Percentiles rank a stretch among this genome's conserved stretches.
These are phyloP conservation scores for Meleagris gallopavo DNA, from an alignment of 2,113 vertebrate species.

Conservation along the genomic window DNA sequence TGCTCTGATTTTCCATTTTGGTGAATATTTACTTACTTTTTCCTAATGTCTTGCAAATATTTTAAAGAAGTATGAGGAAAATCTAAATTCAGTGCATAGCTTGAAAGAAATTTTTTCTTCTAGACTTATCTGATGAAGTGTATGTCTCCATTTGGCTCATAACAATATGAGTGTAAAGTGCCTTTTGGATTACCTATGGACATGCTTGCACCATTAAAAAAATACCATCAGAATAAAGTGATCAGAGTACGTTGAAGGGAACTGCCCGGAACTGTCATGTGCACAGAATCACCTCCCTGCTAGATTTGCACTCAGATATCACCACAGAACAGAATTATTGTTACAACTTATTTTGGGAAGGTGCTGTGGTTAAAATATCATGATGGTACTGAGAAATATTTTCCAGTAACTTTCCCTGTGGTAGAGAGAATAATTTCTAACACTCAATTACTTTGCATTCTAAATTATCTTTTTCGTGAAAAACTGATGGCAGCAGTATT, in stretches of 20 bases:
- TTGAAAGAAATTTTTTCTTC: not conserved
- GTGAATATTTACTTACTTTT: not conserved
- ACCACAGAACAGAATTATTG: not conserved
- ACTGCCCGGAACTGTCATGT: not conserved
- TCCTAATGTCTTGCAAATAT: not conserved
- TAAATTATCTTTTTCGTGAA: not conserved
- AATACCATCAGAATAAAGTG: constrained; percentile 30
- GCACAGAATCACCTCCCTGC: not conserved
- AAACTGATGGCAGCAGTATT: not conserved
- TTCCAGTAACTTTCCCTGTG: not conserved
- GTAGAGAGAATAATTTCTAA: not conserved
- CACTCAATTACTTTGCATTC: not conserved
- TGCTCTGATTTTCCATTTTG: not conserved
- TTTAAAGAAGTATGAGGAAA: not conserved
- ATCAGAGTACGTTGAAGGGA: not conserved
- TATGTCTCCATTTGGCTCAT: not conserved
- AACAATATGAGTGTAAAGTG: not conserved
- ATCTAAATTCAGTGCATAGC: not conserved
- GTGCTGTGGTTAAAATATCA: not conserved
- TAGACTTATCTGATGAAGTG: not conserved
- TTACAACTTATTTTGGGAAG: not conserved
- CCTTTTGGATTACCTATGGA: constrained; percentile 30
- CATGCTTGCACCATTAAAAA: not conserved
- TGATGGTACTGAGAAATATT: not conserved
- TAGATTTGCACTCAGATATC: not conserved